Conservation (phyloP, 2,888 invertebrate species). For the Gari tellinella region DNA sequence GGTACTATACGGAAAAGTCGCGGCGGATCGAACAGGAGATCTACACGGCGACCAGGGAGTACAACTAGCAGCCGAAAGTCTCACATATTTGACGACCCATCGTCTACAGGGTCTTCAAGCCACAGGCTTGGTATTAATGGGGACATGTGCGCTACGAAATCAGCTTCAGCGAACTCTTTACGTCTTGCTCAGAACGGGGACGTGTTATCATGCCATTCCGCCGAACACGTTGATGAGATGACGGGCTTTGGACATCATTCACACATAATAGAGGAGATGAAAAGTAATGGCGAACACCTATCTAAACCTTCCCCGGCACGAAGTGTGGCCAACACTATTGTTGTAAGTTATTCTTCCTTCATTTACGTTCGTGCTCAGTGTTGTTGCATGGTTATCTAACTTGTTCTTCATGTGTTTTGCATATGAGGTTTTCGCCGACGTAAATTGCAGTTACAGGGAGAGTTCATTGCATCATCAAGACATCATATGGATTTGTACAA, state of each 20-base stretch:
- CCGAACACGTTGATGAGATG: not conserved
- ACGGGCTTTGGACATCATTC: conserved; percentile 2
- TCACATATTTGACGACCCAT: conserved; percentile 14
- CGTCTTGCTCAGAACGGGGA: not conserved
- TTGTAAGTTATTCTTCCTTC: conserved; percentile 29
- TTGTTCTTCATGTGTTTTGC: too few relatives aligned
- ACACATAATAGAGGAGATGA: not conserved
- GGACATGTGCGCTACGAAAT: conserved; percentile 11
- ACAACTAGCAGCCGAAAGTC: conserved; percentile 18
- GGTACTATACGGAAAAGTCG: conserved; percentile 28
- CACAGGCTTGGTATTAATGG: conserved; percentile 21
- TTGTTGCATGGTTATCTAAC: too few relatives aligned
- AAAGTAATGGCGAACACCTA: not conserved
- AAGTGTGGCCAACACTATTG: conserved; percentile 19
- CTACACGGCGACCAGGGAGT: conserved; percentile 13
- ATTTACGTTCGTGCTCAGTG: too few relatives aligned
- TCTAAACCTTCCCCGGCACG: conserved; percentile 26
- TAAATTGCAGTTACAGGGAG: too few relatives aligned
- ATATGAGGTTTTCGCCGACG: not conserved
- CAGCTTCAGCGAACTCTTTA: conserved; percentile 13
- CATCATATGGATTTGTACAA: too few relatives aligned
- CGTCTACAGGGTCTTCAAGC: conserved; percentile 13
- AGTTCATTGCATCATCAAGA: too few relatives aligned
- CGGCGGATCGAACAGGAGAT: conserved; percentile 20
- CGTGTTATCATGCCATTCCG: not conserved